These are phyloP conservation scores for Drosophila kurseongensis DNA, from an alignment of 1,140 invertebrate species.

Conservation along the genomic window DNA sequence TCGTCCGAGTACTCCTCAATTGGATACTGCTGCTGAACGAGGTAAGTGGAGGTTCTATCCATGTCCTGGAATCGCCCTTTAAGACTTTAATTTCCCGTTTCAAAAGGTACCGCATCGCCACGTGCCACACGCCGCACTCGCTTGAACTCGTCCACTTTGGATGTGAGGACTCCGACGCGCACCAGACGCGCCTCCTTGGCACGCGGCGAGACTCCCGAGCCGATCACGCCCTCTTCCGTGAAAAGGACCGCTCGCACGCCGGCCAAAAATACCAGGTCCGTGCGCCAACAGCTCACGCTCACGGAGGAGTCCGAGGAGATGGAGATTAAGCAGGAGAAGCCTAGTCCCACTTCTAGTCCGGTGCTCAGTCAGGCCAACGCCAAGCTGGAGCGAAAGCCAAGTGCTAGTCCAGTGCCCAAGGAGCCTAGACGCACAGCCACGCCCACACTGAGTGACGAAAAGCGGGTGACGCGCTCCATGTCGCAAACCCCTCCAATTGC, in stretches of 20 bases:
- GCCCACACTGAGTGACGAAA: slow-evolving; percentile 13
- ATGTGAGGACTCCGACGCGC: slow-evolving; percentile 56
- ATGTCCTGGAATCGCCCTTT: not conserved
- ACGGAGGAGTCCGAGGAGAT: slow-evolving; percentile 43
- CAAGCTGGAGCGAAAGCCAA: not conserved
- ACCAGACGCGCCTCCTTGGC: slow-evolving; percentile 49
- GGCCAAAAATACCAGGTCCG: slow-evolving; percentile 37
- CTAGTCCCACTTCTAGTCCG: not conserved
- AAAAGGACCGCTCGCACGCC: slow-evolving; percentile 49
- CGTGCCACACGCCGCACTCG: slow-evolving; percentile 57
- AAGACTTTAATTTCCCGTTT: not conserved
- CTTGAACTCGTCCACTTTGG: slow-evolving; percentile 56
- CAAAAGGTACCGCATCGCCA: slow-evolving; percentile 49
- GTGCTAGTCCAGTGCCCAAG: not conserved
- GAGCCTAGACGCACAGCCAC: not conserved
- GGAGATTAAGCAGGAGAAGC: not conserved
- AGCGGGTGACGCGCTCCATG: slow-evolving; percentile 61
- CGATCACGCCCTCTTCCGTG: slow-evolving; percentile 28
- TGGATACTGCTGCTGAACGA: slow-evolving; percentile 47
- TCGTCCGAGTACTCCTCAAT: slow-evolving; percentile 61
- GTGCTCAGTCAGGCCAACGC: not conserved
- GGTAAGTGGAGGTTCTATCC: slow-evolving; percentile 35
- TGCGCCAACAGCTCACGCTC: slow-evolving; percentile 41
- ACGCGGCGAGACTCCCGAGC: slow-evolving; percentile 64
- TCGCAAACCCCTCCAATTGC: slow-evolving; percentile 61